Percentiles rank a stretch among this genome's conserved stretches.
Conservation (phyloP, 2,797 vertebrate genomes). For the Muscicapa comitata region DNA sequence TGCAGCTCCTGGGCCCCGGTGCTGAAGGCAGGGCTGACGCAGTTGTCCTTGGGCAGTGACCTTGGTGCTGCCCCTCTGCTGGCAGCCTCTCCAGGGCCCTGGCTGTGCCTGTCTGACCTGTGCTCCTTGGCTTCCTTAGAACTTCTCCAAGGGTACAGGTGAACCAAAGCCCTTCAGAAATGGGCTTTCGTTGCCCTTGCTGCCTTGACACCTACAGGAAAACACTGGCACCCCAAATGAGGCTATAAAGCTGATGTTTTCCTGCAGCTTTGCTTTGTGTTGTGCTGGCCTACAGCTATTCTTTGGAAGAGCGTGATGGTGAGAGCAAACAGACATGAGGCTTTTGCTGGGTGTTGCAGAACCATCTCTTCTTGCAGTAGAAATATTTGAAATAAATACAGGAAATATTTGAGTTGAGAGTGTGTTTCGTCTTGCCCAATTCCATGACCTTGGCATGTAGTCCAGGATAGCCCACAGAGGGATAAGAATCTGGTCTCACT, state of each 20-base stretch:
- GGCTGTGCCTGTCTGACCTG: neutral
- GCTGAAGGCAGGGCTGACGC: neutral
- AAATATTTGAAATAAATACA: neutral
- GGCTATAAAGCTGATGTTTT: neutral
- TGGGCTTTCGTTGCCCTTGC: neutral
- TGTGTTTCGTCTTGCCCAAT: neutral
- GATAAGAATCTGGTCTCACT: neutral
- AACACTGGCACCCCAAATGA: neutral
- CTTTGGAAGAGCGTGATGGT: accelerated
- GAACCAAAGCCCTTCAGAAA: neutral
- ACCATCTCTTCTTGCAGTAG: neutral
- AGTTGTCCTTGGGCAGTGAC: neutral
- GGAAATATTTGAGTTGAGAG: neutral
- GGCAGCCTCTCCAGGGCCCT: neutral
- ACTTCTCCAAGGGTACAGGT: neutral
- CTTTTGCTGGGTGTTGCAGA: neutral
- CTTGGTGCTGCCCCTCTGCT: neutral
- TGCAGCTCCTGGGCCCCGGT: neutral
- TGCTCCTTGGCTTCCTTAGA: neutral
- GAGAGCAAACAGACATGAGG: neutral
- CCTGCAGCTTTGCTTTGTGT: neutral
- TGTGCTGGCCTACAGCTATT: neutral
- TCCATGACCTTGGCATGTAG: neutral
- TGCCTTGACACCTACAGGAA: neutral
- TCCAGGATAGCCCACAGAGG: neutral